Evolutionary conservation across 2,888 invertebrate genomes (phyloP).

Genomic region (Thelaira solivaga): DNA sequence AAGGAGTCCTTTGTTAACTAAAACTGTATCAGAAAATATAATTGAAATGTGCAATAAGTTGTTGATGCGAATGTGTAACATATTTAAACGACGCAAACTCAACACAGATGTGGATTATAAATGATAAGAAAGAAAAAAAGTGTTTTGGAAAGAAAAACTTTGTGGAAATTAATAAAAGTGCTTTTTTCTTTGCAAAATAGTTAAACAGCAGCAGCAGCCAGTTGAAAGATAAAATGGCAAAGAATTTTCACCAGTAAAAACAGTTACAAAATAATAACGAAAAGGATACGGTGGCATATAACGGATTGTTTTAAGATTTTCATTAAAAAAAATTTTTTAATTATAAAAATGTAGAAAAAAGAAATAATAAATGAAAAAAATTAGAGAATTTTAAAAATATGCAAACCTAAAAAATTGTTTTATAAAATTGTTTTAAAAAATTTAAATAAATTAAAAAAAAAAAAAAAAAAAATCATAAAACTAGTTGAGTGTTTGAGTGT

Average conservation of each 20-base stretch:
- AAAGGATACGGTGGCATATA: slow-evolving; percentile 58
- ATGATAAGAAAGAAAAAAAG: not conserved
- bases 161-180: slow-evolving; percentile 50
- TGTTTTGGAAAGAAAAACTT: slow-evolving; percentile 2
- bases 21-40: too few species aligned
- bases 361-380: slow-evolving; percentile 30
- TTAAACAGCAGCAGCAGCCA: slow-evolving; percentile 10
- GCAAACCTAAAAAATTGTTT: not conserved
- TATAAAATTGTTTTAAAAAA: not conserved
- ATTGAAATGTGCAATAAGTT: too few species aligned
- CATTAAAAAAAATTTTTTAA: not conserved
- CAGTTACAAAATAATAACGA: slow-evolving; percentile 57
- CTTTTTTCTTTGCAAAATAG: slow-evolving; percentile 15
- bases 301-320: slow-evolving; percentile 27
- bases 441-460: not conserved
- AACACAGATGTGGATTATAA: slow-evolving; percentile 45
- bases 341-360: not conserved
- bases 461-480: not conserved
- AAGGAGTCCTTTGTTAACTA: slow-evolving; percentile 22
- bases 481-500: not conserved
- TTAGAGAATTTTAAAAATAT: not conserved
- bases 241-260: slow-evolving; percentile 31
- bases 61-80: slow-evolving; percentile 3
- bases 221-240: slow-evolving; percentile 37
- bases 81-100: slow-evolving; percentile 49